Evolutionary conservation across 2,113 vertebrate genomes (phyloP).

Genomic region (Tapirus terrestris): DNA sequence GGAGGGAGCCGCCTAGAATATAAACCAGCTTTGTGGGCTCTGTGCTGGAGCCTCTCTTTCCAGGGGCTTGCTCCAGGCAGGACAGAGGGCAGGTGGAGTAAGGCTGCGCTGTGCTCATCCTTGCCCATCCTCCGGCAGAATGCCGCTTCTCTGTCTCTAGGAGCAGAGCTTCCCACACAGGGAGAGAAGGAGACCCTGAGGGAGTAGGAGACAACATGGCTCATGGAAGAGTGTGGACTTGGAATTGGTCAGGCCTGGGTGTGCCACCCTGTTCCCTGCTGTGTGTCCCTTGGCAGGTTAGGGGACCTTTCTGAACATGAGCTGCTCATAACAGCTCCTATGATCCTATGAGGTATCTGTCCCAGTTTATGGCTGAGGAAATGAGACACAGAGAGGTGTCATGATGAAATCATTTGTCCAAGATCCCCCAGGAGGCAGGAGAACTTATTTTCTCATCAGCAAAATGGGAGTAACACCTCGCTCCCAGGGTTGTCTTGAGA

Average conservation of each 20-base stretch:
- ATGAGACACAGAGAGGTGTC: not conserved
- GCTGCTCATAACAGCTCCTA: not conserved
- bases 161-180: not conserved
- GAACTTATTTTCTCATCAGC: not conserved
- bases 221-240: accelerated
- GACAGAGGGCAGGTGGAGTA: not conserved
- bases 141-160: not conserved
- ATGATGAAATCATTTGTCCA: not conserved
- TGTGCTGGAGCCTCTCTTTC: not conserved
- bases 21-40: not conserved
- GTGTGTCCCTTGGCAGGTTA: not conserved
- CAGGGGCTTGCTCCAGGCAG: not conserved
- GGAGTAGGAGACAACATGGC: not conserved
- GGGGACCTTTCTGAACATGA: not conserved
- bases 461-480: not conserved
- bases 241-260: not conserved
- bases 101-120: not conserved
- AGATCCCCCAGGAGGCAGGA: not conserved
- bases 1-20: constrained; percentile 33
- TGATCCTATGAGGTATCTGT: not conserved
- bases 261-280: not conserved
- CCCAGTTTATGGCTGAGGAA: not conserved
- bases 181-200: not conserved
- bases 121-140: not conserved
- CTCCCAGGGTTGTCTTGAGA: not conserved